phyloP scores from a whole-genome alignment of 2,113 vertebrate species.

The Nyctereutes procyonoides region DNA sequence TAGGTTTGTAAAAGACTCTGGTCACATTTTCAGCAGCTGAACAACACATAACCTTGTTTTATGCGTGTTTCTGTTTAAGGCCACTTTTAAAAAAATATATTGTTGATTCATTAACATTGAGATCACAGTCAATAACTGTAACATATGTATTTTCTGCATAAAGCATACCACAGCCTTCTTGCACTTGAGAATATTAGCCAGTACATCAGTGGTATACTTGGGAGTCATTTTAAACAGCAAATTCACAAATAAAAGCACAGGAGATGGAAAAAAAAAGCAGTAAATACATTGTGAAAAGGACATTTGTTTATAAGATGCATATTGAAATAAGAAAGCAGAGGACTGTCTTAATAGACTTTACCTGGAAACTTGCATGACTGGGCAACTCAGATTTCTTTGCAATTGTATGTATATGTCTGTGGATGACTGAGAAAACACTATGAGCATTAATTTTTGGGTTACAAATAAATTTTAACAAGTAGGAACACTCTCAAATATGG shows the following conservation, averaged over 20 bases:
- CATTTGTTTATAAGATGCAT: not conserved
- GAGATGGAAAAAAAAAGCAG: not conserved
- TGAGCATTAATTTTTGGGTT: not conserved
- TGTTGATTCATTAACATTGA: not conserved
- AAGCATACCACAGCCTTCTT: not conserved
- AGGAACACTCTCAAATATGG: not conserved
- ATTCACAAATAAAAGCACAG: not conserved
- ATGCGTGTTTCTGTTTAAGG: not conserved
- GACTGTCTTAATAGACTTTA: not conserved
- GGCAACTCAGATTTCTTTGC: not conserved
- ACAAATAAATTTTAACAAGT: not conserved
- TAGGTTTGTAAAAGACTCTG: not conserved
- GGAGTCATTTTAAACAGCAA: not conserved
- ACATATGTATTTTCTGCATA: not conserved
- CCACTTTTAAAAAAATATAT: not conserved
- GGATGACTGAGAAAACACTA: not conserved
- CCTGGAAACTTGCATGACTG: not conserved
- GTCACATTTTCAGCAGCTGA: not conserved
- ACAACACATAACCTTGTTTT: not conserved
- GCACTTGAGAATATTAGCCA: not conserved
- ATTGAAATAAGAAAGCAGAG: not conserved
- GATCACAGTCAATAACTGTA: not conserved
- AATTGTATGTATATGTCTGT: not conserved
- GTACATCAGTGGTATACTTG: not conserved
- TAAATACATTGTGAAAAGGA: not conserved